A percentile compares a stretch with the other conserved stretches of the same genome.
phyloP scores from a whole-genome alignment of 2,113 vertebrate species.

The Crotalus tigris region DNA sequence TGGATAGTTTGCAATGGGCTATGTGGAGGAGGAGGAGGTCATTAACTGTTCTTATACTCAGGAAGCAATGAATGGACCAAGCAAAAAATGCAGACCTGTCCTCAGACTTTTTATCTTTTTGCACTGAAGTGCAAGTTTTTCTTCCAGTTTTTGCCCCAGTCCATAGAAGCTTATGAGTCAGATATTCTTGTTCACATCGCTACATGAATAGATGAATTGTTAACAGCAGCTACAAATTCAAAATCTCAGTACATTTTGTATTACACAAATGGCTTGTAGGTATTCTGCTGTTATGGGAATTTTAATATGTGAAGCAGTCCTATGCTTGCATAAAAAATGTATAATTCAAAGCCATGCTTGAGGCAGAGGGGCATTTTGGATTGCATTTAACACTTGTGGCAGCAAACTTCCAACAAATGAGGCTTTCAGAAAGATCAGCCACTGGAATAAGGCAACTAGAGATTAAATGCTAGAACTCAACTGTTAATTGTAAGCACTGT shows the following conservation, averaged over 20 bases:
- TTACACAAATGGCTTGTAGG: neutral
- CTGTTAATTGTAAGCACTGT: constrained; percentile 12
- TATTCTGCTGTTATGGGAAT: neutral
- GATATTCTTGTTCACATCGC: constrained; percentile 55
- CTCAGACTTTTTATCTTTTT: too few species aligned
- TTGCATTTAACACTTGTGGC: constrained; percentile 30
- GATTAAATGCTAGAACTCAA: constrained; percentile 15
- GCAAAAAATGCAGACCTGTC: neutral
- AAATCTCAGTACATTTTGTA: neutral
- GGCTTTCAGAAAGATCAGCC: neutral
- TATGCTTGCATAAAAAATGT: neutral
- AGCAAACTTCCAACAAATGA: neutral
- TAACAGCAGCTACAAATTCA: neutral
- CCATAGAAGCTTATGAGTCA: constrained; percentile 15
- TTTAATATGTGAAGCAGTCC: neutral
- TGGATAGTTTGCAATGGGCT: neutral
- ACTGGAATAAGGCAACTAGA: constrained; percentile 17
- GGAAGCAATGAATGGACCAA: neutral
- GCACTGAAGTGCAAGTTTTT: neutral
- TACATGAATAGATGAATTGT: neutral
- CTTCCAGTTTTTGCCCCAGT: neutral
- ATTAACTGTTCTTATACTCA: neutral
- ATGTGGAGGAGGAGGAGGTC: neutral
- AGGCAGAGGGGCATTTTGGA: constrained; percentile 28
- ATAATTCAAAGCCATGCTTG: constrained; percentile 35